These are phyloP conservation scores for Margarornis squamiger DNA, from an alignment of 2,797 vertebrate genomes.

Conservation along the genomic window DNA sequence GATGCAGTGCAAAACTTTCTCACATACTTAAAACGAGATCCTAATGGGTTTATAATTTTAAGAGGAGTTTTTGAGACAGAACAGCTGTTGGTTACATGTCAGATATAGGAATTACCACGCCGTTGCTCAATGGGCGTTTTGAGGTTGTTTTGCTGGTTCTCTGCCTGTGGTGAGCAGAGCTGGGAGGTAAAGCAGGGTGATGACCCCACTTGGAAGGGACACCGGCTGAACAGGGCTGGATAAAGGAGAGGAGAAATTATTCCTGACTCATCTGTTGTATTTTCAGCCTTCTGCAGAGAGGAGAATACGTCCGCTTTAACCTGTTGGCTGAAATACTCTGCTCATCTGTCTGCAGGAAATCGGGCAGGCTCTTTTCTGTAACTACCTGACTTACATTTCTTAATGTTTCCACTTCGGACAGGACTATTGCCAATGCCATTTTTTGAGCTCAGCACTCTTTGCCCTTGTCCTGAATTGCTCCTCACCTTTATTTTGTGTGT, in stretches of 20 bases:
- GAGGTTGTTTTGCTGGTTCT: constrained; percentile 7
- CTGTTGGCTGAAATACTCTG: neutral
- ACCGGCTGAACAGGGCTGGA: neutral
- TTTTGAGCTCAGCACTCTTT: neutral
- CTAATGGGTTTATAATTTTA: neutral
- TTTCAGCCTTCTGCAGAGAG: constrained; percentile 26
- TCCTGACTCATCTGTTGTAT: constrained; percentile 60
- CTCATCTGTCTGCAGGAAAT: neutral
- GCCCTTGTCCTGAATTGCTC: neutral
- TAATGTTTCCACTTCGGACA: neutral
- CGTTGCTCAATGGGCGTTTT: neutral
- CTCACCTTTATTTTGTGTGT: accelerated
- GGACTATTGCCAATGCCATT: neutral
- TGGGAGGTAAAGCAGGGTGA: neutral
- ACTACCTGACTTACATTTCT: neutral
- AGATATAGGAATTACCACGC: neutral
- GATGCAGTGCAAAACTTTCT: neutral
- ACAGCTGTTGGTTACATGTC: neutral
- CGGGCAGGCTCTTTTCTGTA: neutral
- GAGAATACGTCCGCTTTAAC: constrained; percentile 10
- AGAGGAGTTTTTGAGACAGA: neutral
- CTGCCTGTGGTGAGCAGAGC: neutral
- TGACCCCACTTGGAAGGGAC: neutral
- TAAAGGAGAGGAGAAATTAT: constrained; percentile 15
- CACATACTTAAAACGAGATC: neutral